Conservation (phyloP, 2,113 vertebrate species). For the Pollimyrus isidori region DNA sequence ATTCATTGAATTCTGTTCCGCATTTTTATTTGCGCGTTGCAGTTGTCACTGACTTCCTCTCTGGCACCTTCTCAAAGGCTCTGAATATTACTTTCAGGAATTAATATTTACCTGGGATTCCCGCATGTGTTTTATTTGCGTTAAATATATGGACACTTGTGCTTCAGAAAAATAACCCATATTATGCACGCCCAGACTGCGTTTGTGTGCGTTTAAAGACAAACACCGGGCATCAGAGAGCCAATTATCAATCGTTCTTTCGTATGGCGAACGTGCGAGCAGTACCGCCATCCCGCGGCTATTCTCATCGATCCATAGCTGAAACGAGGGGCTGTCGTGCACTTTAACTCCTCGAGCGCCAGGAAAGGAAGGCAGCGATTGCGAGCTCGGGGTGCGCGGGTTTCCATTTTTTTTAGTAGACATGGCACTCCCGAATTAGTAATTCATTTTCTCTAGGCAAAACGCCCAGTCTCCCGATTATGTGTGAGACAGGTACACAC, state of each 20-base stretch:
- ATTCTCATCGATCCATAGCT: background rate
- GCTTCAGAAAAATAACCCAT: background rate
- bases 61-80: background rate
- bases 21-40: background rate
- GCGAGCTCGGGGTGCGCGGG: background rate
- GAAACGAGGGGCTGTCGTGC: background rate
- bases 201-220: background rate
- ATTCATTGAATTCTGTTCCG: background rate
- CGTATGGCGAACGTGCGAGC: background rate
- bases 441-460: background rate
- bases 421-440: background rate
- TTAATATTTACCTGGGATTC: background rate
- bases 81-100: background rate
- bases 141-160: background rate
- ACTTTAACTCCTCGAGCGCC: background rate
- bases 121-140: background rate
- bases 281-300: background rate
- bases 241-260: background rate
- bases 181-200: background rate
- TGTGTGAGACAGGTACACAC: background rate
- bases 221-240: background rate
- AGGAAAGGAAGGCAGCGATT: background rate
- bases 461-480: background rate
- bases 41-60: background rate
- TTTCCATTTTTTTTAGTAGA: background rate